phyloP scores from a whole-genome alignment of 2,797 vertebrate genomes.

The Florisuga fusca region DNA sequence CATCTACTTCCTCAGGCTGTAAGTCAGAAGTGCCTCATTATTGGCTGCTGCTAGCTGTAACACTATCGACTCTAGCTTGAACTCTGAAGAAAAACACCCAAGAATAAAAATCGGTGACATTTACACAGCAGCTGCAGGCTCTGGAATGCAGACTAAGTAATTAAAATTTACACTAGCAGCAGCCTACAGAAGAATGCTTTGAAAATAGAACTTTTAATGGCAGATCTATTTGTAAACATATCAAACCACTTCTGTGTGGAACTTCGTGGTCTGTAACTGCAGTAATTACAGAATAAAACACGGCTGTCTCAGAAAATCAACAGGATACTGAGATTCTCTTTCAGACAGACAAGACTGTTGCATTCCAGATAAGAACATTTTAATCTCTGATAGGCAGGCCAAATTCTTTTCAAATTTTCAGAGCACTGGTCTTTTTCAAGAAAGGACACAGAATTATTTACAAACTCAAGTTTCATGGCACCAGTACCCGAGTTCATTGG shows the following conservation, averaged over 20 bases:
- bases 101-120: not conserved
- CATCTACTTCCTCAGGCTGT: not conserved
- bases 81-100: not conserved
- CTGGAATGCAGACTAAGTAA: not conserved
- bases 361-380: not conserved
- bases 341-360: not conserved
- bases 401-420: not conserved
- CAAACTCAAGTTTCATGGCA: not conserved
- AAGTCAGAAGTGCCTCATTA: not conserved
- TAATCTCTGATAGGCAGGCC: not conserved
- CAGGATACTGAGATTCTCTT: not conserved
- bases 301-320: not conserved
- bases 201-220: not conserved
- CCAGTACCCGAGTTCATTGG: not conserved
- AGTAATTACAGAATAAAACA: not conserved
- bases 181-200: not conserved
- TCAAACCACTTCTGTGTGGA: not conserved
- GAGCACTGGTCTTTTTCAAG: not conserved
- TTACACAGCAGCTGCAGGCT: not conserved
- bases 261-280: not conserved
- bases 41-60: not conserved
- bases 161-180: not conserved
- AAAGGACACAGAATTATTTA: not conserved
- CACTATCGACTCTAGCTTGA: not conserved
- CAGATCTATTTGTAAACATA: not conserved